Evolutionary conservation across 2,888 invertebrate genomes (phyloP), one percentile per base, ranked within the genome.

Genomic region (Sphinx pinastri): DNA sequence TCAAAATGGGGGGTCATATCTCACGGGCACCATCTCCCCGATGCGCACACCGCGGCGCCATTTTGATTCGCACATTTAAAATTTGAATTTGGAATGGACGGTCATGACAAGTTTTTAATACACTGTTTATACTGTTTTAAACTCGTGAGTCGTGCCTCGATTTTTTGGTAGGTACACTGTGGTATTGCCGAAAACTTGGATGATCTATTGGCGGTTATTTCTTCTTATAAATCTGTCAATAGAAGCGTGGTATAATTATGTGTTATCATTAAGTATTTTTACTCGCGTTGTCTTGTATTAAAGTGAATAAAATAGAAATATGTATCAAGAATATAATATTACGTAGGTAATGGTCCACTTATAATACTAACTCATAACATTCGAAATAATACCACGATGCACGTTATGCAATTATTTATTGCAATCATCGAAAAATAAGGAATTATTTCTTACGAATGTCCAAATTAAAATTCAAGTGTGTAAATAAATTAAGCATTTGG

Each of bases 1-100:
- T 79, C 76, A 83, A 76, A 76, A 81, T 76, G 79, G 80, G 81
- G 75, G 76, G 73, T 80, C 83, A 84, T 81, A 81, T 77, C 79
- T 76, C 71, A 75, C 70, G 70, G 72, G 59, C 68, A 10, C 51
- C 71, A 69, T 60, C 60, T 68, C 52, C 57, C 16, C 69, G 45
- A 14, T 11, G 16, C 52, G 14, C 38, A 45, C 47, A 19, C n/a
- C 14, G 54, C 67, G 12, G 2, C 70, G 66, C 57, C 67, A 67
- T 70, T 59, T 70, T 52, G 38, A 11, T 31, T 57, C 59, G 59
- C 49, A 49, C 68, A 68, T 67, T 70, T 38, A 51, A 57, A 47
- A 67, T 59, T 74, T 72, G 57, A 63, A 71, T 70, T 72, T 67
- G 57, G 68, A 71, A 75, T 71, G 69, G 71, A 75, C 72, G 70